Conservation (phyloP, 2,888 invertebrate genomes). For the Graphium colonna region DNA sequence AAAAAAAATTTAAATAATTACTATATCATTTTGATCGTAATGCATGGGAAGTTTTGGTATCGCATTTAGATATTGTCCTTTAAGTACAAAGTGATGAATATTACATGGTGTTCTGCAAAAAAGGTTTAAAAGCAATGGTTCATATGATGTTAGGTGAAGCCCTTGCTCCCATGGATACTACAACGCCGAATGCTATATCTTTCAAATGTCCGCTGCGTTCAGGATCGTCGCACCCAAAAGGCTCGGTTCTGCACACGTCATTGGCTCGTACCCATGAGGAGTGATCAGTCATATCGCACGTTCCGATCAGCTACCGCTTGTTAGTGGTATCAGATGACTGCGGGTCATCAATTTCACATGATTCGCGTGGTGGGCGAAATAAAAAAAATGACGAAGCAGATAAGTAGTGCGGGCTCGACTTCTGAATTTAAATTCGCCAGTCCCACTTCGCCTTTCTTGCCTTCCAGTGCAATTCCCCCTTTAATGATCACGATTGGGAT, state of each 20-base stretch:
- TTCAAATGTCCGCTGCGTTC: slow-evolving; percentile 2
- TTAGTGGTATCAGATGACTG: slow-evolving; percentile 62
- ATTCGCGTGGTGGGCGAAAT: slow-evolving; percentile 39
- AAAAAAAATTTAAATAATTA: too few relatives aligned
- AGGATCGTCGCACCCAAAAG: slow-evolving; percentile 33
- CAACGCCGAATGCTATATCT: not conserved
- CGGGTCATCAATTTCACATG: slow-evolving; percentile 61
- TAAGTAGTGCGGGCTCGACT: slow-evolving; percentile 29
- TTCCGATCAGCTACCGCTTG: slow-evolving; percentile 64
- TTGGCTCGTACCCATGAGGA: slow-evolving; percentile 27
- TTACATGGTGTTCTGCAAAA: too few relatives aligned
- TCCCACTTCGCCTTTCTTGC: slow-evolving; percentile 20
- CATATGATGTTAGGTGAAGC: too few relatives aligned
- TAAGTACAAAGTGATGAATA: too few relatives aligned
- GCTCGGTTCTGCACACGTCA: slow-evolving; percentile 28
- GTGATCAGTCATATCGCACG: slow-evolving; percentile 50
- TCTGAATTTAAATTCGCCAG: slow-evolving; percentile 32
- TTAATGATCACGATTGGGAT: slow-evolving; percentile 18
- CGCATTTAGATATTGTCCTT: too few relatives aligned
- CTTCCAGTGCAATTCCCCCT: slow-evolving; percentile 10
- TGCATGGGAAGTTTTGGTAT: too few relatives aligned
- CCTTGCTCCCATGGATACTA: too few relatives aligned
- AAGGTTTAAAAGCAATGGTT: too few relatives aligned
- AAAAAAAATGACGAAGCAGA: slow-evolving; percentile 40
- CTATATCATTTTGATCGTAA: too few relatives aligned